Conservation (phyloP, 37 sponge, comb jelly and placozoan species). For the Beroe forskalii region DNA sequence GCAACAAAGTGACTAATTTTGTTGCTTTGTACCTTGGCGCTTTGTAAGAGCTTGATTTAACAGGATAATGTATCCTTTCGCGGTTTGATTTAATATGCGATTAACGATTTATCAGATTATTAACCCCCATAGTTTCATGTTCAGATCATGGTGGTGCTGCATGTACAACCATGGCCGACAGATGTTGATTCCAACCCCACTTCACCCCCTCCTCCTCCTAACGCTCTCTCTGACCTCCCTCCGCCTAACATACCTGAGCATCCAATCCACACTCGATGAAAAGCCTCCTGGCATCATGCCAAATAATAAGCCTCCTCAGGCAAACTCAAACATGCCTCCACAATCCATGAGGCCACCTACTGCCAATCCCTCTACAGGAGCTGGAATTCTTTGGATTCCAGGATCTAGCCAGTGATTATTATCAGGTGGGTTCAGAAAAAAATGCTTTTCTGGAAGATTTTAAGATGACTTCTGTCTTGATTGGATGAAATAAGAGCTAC, state of each 20-base stretch:
- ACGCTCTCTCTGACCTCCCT: not conserved
- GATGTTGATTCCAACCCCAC: not conserved
- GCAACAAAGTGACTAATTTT: too few relatives aligned
- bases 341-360: not conserved
- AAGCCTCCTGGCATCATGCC: not conserved
- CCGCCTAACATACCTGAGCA: not conserved
- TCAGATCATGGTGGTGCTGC: not conserved
- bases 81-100: too few relatives aligned
- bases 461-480: too few relatives aligned
- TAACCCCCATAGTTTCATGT: too few relatives aligned
- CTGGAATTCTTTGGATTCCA: slow-evolving; percentile 37
- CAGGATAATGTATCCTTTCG: too few relatives aligned
- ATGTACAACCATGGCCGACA: not conserved
- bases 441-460: too few relatives aligned
- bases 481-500: too few relatives aligned
- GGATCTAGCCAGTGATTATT: slow-evolving; percentile 64
- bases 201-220: not conserved
- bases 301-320: too few relatives aligned
- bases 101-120: too few relatives aligned
- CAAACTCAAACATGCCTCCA: too few relatives aligned
- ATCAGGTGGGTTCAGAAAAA: not conserved
- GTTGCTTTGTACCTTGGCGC: too few relatives aligned
- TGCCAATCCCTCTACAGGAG: not conserved
- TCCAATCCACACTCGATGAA: not conserved
- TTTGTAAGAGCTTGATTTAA: too few relatives aligned